Evolutionary conservation across 2,888 invertebrate genomes (phyloP).

Genomic region (Latheticus oryzae): DNA sequence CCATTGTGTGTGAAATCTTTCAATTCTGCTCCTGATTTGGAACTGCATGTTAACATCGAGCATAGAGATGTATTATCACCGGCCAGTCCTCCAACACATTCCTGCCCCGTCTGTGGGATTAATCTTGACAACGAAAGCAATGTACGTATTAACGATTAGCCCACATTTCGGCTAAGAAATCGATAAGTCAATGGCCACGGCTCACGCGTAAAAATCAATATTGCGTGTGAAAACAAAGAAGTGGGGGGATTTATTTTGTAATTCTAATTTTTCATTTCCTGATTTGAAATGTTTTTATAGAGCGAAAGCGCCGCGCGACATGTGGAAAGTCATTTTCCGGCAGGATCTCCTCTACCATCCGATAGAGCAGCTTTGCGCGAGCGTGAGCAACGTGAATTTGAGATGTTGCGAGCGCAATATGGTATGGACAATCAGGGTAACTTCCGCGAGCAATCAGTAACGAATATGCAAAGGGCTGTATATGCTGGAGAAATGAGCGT

Average conservation of each 20-base stretch:
- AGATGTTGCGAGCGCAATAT: slow-evolving; percentile 83
- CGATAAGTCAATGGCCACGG: slow-evolving; percentile 9
- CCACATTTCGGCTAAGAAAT: slow-evolving; percentile 8
- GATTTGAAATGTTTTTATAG: slow-evolving; percentile 50
- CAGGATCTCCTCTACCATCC: slow-evolving; percentile 65
- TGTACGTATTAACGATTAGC: slow-evolving; percentile 63
- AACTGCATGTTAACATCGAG: slow-evolving; percentile 87
- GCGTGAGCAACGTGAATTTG: slow-evolving; percentile 84
- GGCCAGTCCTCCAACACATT: slow-evolving; percentile 55
- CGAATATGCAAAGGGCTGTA: slow-evolving; percentile 84
- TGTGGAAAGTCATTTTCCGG: slow-evolving; percentile 85
- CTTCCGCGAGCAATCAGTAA: slow-evolving; percentile 81
- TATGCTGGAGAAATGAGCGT: slow-evolving; percentile 88
- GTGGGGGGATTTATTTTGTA: not conserved
- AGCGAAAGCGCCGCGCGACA: slow-evolving; percentile 80
- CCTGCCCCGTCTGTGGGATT: slow-evolving; percentile 67
- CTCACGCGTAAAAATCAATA: not conserved
- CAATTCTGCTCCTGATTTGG: slow-evolving; percentile 80
- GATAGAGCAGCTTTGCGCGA: slow-evolving; percentile 77
- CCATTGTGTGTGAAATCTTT: slow-evolving; percentile 83
- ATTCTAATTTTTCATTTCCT: slow-evolving; percentile 8
- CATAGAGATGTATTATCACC: slow-evolving; percentile 85
- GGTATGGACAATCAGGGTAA: slow-evolving; percentile 88
- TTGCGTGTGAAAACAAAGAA: not conserved
- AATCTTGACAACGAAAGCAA: slow-evolving; percentile 66